These are phyloP conservation scores for Gyps fulvus DNA, from an alignment of 2,113 vertebrate genomes.

Conservation along the genomic window DNA sequence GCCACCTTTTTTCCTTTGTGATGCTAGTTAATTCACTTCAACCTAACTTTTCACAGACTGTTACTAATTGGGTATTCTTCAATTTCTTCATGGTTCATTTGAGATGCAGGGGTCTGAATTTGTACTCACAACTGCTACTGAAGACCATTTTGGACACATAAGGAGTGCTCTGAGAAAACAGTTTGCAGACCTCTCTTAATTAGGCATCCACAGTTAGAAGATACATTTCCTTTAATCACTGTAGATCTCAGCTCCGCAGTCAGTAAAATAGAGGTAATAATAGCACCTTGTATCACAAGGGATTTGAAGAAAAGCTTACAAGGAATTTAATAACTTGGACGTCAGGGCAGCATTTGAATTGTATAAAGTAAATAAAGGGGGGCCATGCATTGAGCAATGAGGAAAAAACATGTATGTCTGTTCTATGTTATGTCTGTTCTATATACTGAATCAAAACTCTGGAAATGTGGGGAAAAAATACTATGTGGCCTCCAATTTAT, in stretches of 20 bases:
- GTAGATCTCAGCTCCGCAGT: not conserved
- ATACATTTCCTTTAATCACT: constrained; percentile 48
- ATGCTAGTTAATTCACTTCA: constrained; percentile 55
- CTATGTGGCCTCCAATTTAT: not conserved
- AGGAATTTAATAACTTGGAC: constrained; percentile 29
- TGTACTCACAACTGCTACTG: constrained; percentile 34
- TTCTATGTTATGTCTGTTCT: not conserved
- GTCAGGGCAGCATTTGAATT: not conserved
- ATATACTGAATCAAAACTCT: not conserved
- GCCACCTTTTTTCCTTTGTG: constrained; percentile 58
- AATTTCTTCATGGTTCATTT: constrained; percentile 62
- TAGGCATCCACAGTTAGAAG: constrained; percentile 39
- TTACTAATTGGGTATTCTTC: constrained; percentile 68
- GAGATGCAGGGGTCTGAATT: constrained; percentile 51
- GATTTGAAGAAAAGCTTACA: constrained; percentile 10
- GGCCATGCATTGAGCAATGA: not conserved
- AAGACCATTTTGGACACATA: constrained; percentile 49
- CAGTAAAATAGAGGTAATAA: constrained; percentile 9
- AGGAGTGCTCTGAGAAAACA: constrained; percentile 39
- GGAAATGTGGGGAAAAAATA: not conserved
- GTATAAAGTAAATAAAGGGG: not conserved
- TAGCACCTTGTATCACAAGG: constrained; percentile 10
- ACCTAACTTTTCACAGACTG: constrained; percentile 66
- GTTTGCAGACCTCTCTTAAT: constrained; percentile 45
- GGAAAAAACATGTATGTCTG: not conserved